Conservation (phyloP, 37 sponge, comb jelly and placozoan genomes). For the Tethya wilhelma region DNA sequence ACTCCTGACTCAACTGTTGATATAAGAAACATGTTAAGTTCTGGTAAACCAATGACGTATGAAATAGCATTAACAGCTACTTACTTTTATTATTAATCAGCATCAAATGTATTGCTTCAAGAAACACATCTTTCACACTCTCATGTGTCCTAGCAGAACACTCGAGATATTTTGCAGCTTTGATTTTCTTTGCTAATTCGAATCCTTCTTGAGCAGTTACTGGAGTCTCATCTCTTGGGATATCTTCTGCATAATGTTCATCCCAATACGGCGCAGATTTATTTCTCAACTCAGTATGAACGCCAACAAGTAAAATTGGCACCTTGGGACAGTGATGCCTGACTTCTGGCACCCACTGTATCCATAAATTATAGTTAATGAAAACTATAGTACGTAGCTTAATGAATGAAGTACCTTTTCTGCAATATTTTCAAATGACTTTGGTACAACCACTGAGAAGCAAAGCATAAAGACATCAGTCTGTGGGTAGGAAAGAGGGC, state of each 20-base stretch:
- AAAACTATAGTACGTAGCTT: no score
- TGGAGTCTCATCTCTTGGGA: slow-evolving; percentile 92
- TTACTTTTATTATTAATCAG: no score
- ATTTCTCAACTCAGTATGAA: slow-evolving; percentile 94
- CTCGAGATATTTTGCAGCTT: slow-evolving; percentile 97
- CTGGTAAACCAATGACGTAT: no score
- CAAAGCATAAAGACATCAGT: slow-evolving; percentile 98
- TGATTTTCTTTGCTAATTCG: slow-evolving; percentile 86
- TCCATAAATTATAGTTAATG: no score
- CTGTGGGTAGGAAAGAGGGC: slow-evolving; percentile 99
- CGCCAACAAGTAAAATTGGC: slow-evolving; percentile 86
- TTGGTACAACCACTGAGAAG: slow-evolving; percentile 94
- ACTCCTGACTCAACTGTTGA: no score
- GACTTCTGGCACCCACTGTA: slow-evolving; percentile 92
- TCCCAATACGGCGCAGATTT: slow-evolving; percentile 83
- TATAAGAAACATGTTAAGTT: no score
- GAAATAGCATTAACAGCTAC: no score
- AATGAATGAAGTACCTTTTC: no score
- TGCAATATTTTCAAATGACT: slow-evolving; percentile 98
- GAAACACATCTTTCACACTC: slow-evolving; percentile 98
- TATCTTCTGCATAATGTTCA: slow-evolving; percentile 93
- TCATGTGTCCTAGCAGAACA: slow-evolving; percentile 99
- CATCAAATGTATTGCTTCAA: slow-evolving; percentile 94
- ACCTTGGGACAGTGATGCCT: slow-evolving; percentile 91
- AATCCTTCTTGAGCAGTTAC: slow-evolving; percentile 86